Base-by-base conservation (phyloP, 2,888 invertebrate genomes). In the Lepidonotus clava region DNA sequence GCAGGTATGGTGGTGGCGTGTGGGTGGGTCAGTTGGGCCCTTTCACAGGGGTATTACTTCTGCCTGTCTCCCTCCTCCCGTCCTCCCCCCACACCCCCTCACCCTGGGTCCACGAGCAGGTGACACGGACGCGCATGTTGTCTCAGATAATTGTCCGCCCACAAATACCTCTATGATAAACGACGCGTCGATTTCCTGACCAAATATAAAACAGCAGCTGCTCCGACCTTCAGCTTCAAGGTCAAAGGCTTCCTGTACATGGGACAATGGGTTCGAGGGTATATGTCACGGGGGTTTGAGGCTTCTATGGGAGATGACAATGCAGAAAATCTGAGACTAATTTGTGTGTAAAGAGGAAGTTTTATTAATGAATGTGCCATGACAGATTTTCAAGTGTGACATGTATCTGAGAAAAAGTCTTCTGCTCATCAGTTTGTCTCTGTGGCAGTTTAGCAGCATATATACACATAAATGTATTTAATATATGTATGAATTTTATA, bases 101-200 rank as follows among this genome's bases (percentile, higher is more conserved):
- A 61, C 24, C 61, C 28, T 61, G 24, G 61, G 61, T 24, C 61
- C 61, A 61, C 28, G 61, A n/a, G 61, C 61, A 61, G 61, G 61
- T 61, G 61, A 61, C 61, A 61, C 61, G 2, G 61, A 24, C 28
- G 28, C 61, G 28, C 61, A 61, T 61, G 61, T 61, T 61, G 61
- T 61, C 61, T 61, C 61, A 61, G 61, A 61, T 61, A 61, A 61
- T 61, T 61, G 61, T 61, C 28, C 61, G 61, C 61, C 61, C 61
- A 28, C 61, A 61, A 61, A 61, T 61, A 61, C 28, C 61, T 14
- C 28, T 2, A 14, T 61, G 61, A 61, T n/a, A 32, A 61, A 61
- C 28, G 61, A 32, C n/a, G n/a, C 24, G 61, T 24, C 28, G 24
- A 61, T 61, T 61, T 61, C 28, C 61, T 61, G 61, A 61, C 61